Evolutionary conservation across 1,140 invertebrate genomes (phyloP), one percentile per base, ranked within the genome.

Genomic region (Sweltsa coloradensis): DNA sequence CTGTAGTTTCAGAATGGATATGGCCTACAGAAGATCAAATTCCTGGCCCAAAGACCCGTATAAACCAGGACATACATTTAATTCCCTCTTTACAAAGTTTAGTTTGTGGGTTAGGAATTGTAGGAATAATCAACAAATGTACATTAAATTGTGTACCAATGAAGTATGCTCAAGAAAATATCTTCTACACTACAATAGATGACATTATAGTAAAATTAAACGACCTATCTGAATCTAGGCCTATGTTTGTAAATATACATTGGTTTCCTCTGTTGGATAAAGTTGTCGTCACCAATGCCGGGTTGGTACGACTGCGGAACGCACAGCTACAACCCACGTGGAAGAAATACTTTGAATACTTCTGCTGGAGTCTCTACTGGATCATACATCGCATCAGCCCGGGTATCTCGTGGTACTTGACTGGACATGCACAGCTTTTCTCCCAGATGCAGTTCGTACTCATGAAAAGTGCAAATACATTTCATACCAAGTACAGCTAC

Each of bases 221-320:
- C 7, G 21, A 45, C 7, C 24, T 50, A 19, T 39, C 21, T 13
- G 27, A 44, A 6, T 34, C n/a, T n/a, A n/a, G n/a, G n/a, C n/a
- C 23, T 19, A 21, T 50, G 11, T 50, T 44, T 26, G 23, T 24
- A 22, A 14, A 45, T 39, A 7, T 43, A n/a, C 27, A 46, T 37
- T 50, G 48, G 48, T 50, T 34, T 45, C 48, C 48, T 4, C 41
- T 50, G 24, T 23, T 50, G 9, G 31, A 50, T 27, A 50, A 27
- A 39, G 41, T 43, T 14, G 29, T 50, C 4, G 25, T 50, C 11
- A 45, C 34, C 1, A 24, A 26, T 2, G 26, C 42, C 9, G 26
- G 21, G 21, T 34, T 22, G 19, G 48, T 50, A 14, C 23, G 48
- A 19, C 26, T 44, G 11, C 27, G 31, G 25, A 29, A 36, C 2